Percentiles rank a stretch among this genome's conserved stretches.
Conservation (phyloP, 2,888 invertebrate species). For the Ophion costatus region DNA sequence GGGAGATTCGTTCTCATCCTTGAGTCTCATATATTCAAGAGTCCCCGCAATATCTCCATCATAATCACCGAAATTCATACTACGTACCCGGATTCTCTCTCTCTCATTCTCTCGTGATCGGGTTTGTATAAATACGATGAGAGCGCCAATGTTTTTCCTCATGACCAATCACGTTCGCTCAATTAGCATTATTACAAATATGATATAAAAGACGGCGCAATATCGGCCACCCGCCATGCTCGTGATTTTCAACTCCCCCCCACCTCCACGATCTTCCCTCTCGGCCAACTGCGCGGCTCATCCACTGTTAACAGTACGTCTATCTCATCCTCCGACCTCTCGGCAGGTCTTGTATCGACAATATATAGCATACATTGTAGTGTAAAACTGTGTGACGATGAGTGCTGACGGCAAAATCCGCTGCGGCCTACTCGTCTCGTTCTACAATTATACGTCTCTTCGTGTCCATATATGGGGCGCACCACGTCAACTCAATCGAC, state of each 20-base stretch:
- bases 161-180: constrained; percentile 25
- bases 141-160: constrained; percentile 22
- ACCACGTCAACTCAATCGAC: not conserved
- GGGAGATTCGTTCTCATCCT: not conserved
- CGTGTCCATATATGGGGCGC: not conserved
- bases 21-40: not conserved
- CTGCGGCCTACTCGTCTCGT: not conserved
- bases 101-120: not conserved
- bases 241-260: constrained; percentile 50
- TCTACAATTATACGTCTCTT: not conserved
- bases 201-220: constrained; percentile 57
- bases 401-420: constrained; percentile 9
- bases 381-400: not conserved
- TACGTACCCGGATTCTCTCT: not conserved
- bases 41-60: too few relatives aligned
- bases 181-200: constrained; percentile 52
- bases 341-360: constrained; percentile 24
- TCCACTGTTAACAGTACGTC: not conserved
- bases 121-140: not conserved
- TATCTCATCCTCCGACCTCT: constrained; percentile 34
- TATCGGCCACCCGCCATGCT: constrained; percentile 51
- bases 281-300: not conserved
- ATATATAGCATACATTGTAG: constrained; percentile 48
- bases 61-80: not conserved
- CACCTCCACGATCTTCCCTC: not conserved